These are phyloP conservation scores for Yponomeuta evonymella DNA, from an alignment of 2,888 invertebrate species.

Conservation along the genomic window DNA sequence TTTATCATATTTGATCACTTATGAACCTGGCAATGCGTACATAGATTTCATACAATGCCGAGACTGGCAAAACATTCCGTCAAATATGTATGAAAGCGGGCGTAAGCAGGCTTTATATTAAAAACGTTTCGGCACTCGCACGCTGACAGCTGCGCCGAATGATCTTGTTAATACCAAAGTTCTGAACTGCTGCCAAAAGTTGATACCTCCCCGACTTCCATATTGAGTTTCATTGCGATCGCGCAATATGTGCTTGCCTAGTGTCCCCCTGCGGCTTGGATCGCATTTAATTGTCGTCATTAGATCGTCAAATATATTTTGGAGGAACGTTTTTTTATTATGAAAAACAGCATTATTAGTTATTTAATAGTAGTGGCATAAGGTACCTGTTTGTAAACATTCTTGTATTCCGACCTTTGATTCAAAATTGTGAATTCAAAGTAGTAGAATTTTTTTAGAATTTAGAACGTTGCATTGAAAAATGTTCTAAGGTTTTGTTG, in stretches of 20 bases:
- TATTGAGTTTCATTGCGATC: slow-evolving; percentile 51
- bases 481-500: too few species aligned
- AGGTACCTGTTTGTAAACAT: too few species aligned
- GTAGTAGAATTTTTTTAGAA: too few species aligned
- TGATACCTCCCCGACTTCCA: slow-evolving; percentile 35
- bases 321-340: too few species aligned
- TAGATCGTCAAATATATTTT: too few species aligned
- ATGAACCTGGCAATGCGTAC: background rate
- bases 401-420: too few species aligned
- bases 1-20: background rate
- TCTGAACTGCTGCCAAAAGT: slow-evolving; percentile 61
- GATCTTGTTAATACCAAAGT: slow-evolving; percentile 51
- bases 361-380: too few species aligned
- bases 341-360: too few species aligned
- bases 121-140: slow-evolving; percentile 40
- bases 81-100: slow-evolving; percentile 12
- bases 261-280: background rate
- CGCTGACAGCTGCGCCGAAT: slow-evolving; percentile 60
- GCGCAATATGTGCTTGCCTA: slow-evolving; percentile 25
- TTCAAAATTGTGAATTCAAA: too few species aligned
- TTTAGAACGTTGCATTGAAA: too few species aligned
- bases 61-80: slow-evolving; percentile 21
- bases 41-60: background rate
- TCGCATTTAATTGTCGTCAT: background rate
- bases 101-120: slow-evolving; percentile 42